phyloP scores from a whole-genome alignment of 2,797 vertebrate genomes.

The Aselliscus stoliczkanus region DNA sequence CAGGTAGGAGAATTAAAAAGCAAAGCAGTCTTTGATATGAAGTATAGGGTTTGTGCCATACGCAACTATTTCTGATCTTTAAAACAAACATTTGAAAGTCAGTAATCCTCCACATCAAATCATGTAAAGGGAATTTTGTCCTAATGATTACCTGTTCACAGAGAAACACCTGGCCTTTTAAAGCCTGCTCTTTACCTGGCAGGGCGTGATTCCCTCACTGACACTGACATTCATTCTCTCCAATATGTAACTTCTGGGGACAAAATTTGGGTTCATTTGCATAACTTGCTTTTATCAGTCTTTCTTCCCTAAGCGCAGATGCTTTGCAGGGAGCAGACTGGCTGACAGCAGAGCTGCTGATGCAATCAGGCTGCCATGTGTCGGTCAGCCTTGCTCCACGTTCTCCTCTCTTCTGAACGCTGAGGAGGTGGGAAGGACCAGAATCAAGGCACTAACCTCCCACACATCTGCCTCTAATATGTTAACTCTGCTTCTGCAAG shows the following conservation, averaged over 20 bases:
- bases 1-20: background rate
- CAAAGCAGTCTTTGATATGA: background rate
- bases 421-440: background rate
- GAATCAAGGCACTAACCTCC: background rate
- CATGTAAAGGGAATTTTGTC: background rate
- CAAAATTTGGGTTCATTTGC: background rate
- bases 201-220: background rate
- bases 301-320: background rate
- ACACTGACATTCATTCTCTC: background rate
- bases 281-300: background rate
- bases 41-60: background rate
- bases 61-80: constrained; percentile 31
- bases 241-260: background rate
- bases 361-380: background rate
- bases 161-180: background rate
- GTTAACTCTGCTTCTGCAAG: background rate
- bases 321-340: background rate
- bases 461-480: background rate
- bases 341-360: too few relatives aligned
- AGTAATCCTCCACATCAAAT: background rate
- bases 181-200: background rate
- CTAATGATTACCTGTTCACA: background rate
- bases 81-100: constrained; percentile 22
- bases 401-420: background rate
- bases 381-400: background rate